Evolutionary conservation across 2,113 vertebrate genomes (phyloP).

Genomic region (Symphodus melops): DNA sequence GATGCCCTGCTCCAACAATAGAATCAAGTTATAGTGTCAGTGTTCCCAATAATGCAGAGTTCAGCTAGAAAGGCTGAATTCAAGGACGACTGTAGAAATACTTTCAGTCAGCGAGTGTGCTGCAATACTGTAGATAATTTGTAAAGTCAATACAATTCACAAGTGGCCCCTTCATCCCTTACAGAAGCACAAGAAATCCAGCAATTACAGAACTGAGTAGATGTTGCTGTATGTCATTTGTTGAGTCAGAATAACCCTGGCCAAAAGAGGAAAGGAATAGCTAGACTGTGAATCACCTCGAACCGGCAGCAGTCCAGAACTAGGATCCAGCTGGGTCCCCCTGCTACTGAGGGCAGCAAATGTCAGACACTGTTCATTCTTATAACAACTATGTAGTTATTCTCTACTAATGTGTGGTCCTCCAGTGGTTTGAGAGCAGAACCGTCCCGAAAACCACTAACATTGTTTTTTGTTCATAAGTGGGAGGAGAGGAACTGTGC

Average conservation of each 20-base stretch:
- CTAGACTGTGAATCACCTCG: conserved; percentile 60
- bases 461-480: conserved; percentile 26
- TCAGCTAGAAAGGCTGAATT: conserved; percentile 41
- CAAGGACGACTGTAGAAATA: conserved; percentile 51
- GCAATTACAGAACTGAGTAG: conserved; percentile 47
- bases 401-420: conserved; percentile 71
- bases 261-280: conserved; percentile 49
- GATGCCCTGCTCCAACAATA: conserved; percentile 46
- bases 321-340: conserved; percentile 42
- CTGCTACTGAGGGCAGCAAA: conserved; percentile 16
- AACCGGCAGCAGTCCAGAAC: conserved; percentile 42
- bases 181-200: conserved; percentile 39
- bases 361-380: conserved; percentile 38
- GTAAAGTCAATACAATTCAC: conserved; percentile 57
- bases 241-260: conserved; percentile 46
- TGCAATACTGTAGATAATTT: conserved; percentile 21
- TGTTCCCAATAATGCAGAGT: conserved; percentile 62
- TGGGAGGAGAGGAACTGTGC: conserved; percentile 10
- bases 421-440: conserved; percentile 39
- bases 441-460: conserved; percentile 49
- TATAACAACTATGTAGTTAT: conserved; percentile 42
- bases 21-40: conserved; percentile 54
- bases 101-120: conserved; percentile 18
- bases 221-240: conserved; percentile 51
- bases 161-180: conserved; percentile 31